phyloP scores from a whole-genome alignment of 2,113 vertebrate genomes.

The Trogon melanurus region DNA sequence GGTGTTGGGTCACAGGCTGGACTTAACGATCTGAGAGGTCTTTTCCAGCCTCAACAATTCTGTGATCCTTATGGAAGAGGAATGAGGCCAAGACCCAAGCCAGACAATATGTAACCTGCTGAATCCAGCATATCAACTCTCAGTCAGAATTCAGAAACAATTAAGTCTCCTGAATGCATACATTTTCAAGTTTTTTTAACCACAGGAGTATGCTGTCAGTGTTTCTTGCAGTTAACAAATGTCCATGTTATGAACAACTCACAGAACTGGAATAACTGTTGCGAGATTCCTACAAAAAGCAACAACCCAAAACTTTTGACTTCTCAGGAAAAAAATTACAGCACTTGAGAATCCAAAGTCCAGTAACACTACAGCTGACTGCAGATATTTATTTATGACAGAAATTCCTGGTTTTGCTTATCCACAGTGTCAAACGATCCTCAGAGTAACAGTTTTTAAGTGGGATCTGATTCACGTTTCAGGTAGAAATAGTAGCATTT shows the following conservation, averaged over 20 bases:
- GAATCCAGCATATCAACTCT: not conserved
- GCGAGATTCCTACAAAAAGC: rapidly evolving
- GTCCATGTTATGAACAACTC: not conserved
- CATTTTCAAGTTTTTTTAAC: not conserved
- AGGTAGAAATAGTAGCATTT: not conserved
- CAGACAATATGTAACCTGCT: rapidly evolving
- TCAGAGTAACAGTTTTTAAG: not conserved
- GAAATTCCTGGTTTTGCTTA: not conserved
- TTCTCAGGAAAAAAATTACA: not conserved
- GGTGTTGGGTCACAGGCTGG: no score
- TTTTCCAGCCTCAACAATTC: no score
- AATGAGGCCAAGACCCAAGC: not conserved
- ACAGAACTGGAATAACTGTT: not conserved
- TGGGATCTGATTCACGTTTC: not conserved
- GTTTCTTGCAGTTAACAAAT: not conserved
- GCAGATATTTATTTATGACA: not conserved
- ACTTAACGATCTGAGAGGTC: no score
- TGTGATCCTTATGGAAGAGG: not conserved
- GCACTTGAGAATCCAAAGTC: not conserved
- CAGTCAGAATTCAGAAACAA: not conserved
- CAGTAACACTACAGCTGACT: not conserved
- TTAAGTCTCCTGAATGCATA: not conserved
- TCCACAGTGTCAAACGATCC: not conserved
- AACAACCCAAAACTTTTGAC: not conserved
- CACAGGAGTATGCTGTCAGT: not conserved